Conservation (phyloP, 2,113 vertebrate genomes). For the Redunca redunca region DNA sequence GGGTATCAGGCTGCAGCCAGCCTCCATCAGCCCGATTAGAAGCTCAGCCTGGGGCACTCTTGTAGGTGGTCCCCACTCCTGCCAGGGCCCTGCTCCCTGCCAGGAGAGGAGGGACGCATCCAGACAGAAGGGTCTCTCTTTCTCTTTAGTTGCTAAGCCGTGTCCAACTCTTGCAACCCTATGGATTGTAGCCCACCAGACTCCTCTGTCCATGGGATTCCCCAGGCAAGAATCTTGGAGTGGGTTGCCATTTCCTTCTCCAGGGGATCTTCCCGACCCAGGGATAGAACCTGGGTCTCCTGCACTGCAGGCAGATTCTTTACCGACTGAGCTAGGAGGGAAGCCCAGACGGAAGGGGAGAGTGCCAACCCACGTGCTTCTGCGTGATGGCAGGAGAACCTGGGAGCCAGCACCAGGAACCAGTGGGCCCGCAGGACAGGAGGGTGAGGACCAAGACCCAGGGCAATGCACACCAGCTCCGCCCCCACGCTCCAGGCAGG, state of each 20-base stretch:
- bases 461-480: background rate
- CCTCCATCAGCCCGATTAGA: rapidly evolving
- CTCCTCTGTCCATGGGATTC: background rate
- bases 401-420: background rate
- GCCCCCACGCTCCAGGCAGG: background rate
- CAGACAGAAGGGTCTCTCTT: background rate
- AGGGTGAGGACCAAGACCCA: background rate
- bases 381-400: background rate
- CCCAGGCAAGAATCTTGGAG: background rate
- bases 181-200: background rate
- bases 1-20: background rate
- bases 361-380: background rate
- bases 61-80: background rate
- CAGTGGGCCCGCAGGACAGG: background rate
- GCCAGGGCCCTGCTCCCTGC: background rate
- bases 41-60: rapidly evolving
- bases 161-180: background rate
- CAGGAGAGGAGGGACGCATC: background rate
- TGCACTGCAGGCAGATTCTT: background rate
- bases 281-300: background rate
- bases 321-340: background rate
- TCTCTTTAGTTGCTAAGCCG: background rate
- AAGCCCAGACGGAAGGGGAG: background rate
- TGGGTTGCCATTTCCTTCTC: background rate
- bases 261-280: background rate